Evolutionary conservation across 2,113 vertebrate genomes (phyloP).

Genomic region (Falco punctatus): DNA sequence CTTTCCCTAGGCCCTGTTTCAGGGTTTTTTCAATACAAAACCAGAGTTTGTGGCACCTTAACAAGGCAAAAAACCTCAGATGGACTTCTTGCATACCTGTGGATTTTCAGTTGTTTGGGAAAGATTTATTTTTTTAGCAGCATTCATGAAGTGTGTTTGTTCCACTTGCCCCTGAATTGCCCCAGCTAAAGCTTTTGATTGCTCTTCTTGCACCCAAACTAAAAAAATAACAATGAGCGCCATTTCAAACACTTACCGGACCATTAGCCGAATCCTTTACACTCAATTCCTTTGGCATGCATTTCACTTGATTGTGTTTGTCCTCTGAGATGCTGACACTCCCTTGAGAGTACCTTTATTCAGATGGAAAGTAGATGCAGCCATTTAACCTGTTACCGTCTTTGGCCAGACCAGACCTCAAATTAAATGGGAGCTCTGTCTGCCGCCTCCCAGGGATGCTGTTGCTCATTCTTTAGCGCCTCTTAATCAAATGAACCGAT

Average conservation of each 20-base stretch:
- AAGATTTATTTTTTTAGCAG: background rate
- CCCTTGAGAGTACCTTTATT: background rate
- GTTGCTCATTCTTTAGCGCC: background rate
- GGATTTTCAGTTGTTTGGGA: background rate
- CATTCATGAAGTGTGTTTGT: background rate
- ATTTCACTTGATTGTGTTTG: background rate
- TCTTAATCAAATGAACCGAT: background rate
- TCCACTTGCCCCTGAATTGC: background rate
- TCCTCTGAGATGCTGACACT: background rate
- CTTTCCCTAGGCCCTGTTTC: fast-evolving
- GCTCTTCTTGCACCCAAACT: background rate
- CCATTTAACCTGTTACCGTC: background rate
- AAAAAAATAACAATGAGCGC: background rate
- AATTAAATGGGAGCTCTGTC: background rate
- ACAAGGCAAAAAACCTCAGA: background rate
- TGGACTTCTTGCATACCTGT: background rate
- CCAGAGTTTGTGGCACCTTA: background rate
- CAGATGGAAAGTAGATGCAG: background rate
- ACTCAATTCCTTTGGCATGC: fast-evolving
- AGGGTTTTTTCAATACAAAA: background rate
- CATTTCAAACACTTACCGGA: background rate
- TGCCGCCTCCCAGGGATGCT: background rate
- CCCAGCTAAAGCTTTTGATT: background rate
- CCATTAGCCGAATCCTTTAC: background rate
- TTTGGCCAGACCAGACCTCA: background rate